Evolutionary conservation across 2,797 vertebrate genomes (phyloP).

Genomic region (Micromesistius poutassou): DNA sequence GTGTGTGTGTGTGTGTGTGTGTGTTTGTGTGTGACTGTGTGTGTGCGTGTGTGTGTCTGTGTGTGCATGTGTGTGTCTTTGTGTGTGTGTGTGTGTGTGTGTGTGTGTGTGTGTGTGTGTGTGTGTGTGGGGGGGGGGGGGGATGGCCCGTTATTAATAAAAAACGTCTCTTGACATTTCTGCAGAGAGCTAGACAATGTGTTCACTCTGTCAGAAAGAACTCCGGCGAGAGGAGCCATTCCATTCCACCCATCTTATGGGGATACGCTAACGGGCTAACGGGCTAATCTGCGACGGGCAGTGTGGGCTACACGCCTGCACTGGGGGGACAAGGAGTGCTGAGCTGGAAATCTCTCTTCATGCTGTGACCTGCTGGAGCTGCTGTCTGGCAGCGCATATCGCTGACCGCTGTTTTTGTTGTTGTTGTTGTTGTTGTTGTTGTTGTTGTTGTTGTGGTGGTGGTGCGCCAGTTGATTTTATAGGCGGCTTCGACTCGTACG

Average conservation of each 20-base stretch:
- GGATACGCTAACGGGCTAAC: not conserved
- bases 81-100: not conserved
- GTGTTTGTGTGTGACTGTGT: not conserved
- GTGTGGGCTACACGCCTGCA: not conserved
- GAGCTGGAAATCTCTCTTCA: not conserved
- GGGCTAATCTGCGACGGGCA: not conserved
- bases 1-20: conserved; percentile 1
- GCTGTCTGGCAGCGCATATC: not conserved
- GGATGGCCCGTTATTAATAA: not conserved
- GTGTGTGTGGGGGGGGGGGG: not conserved
- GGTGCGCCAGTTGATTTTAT: conserved; percentile 99
- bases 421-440: not conserved
- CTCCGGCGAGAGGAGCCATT: not conserved
- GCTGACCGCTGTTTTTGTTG: not conserved
- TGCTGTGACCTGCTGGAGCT: not conserved
- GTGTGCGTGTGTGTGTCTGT: conserved; percentile 2
- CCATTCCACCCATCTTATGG: not conserved
- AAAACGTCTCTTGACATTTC: not conserved
- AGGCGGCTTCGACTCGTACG: conserved; percentile 98
- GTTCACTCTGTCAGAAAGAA: conserved; percentile 1
- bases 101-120: conserved; percentile 5
- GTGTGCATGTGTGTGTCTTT: conserved; percentile 5
- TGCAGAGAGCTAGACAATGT: not conserved
- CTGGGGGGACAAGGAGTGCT: too few relatives aligned
- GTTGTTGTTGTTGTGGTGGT: too few relatives aligned